Base-by-base conservation (phyloP, 2,888 invertebrate genomes). In the Drosophila cracens region DNA sequence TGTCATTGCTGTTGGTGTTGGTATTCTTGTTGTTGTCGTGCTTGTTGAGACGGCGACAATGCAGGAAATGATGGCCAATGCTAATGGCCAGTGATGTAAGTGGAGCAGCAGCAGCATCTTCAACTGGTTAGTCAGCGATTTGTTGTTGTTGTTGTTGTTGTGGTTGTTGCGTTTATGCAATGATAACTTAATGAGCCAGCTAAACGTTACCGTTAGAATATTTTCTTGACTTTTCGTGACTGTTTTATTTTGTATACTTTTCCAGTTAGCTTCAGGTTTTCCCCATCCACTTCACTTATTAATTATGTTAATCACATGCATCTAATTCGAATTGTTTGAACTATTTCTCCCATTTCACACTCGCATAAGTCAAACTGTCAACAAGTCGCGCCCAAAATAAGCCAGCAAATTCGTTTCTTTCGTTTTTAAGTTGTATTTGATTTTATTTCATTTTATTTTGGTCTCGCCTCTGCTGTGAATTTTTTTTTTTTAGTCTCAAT, bases 1-100 rank as follows among this genome's bases (percentile, higher is more conserved):
- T 57, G 65, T n/a, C 13, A 13, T 34, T 34, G 43, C 6, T 46
- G 43, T 46, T 46, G 46, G 13, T 46, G 46, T 21, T 46, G 46
- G 21, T 46, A 46, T 46, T 21, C 46, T 27, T 51, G 70, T 38
- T 61, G 66, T 29, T 34, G 66, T 18, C 27, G 74, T 38, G 25
- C 29, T 38, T 36, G 78, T 76, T 70, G 72, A 68, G 77, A 82
- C 80, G 68, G 74, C 71, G 51, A 81, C 70, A 68, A 90, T 80
- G 81, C 91, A 92, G 91, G 91, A 92, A 92, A 88, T 83, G 71
- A 90, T 90, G 82, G 91, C 84, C 89, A 87, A 63, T 70, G 87
- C 78, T 81, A 83, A 88, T 86, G 87, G 82, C 85, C 89, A 82
- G 69, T 89, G 90, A 90, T 78, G 90, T 81, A 92, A 91, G 69